Conservation (phyloP, 2,797 vertebrate genomes). For the Manis crassicaudata region DNA sequence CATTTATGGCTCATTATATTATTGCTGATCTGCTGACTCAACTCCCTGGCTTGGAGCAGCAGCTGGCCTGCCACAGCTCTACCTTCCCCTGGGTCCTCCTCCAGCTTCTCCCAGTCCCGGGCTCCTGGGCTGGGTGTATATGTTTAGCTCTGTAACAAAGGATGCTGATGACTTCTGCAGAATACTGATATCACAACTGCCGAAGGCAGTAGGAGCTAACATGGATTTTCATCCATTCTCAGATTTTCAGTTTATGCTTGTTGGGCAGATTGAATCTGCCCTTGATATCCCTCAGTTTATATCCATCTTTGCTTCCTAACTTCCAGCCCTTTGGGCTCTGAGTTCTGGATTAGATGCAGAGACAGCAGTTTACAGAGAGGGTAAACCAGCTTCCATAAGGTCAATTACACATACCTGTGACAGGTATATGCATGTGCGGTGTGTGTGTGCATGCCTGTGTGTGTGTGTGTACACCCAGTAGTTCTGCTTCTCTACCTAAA, state of each 20-base stretch:
- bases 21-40: neutral
- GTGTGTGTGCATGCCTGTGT: neutral
- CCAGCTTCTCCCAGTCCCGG: neutral
- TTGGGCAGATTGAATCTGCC: neutral
- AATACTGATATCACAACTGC: neutral
- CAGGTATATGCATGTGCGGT: neutral
- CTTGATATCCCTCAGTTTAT: neutral
- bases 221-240: neutral
- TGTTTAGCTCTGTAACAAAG: neutral
- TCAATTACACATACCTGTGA: neutral
- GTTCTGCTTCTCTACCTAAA: neutral
- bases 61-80: neutral
- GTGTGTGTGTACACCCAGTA: too few species aligned
- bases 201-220: neutral
- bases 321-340: neutral
- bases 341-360: neutral
- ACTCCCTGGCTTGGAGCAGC: neutral
- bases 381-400: neutral
- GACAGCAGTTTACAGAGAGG: neutral
- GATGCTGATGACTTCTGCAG: neutral
- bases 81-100: neutral
- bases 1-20: neutral
- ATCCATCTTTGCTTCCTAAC: neutral
- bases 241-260: neutral
- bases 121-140: neutral